Conservation (phyloP, 1,140 invertebrate genomes). For the Drosophila sechellia region DNA sequence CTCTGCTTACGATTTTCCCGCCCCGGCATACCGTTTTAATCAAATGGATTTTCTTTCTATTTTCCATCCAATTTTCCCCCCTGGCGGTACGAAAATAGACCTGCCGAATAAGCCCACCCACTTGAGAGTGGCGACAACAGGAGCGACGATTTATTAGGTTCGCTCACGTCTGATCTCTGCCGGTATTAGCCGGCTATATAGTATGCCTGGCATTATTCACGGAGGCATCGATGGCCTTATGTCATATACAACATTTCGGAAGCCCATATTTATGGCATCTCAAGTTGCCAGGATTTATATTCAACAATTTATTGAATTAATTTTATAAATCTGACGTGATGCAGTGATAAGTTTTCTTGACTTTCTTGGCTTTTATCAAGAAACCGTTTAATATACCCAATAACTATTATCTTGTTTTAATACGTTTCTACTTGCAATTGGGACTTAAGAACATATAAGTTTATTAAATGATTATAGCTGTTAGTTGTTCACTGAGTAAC, state of each 20-base stretch:
- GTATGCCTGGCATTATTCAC: neutral
- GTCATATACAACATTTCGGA: neutral
- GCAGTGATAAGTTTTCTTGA: neutral
- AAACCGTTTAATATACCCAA: too few relatives aligned
- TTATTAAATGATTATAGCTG: neutral
- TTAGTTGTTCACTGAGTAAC: too few relatives aligned
- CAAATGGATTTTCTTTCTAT: constrained; percentile 46
- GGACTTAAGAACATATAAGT: too few relatives aligned
- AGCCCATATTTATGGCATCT: neutral
- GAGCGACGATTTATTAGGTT: constrained; percentile 42
- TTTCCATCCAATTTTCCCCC: constrained; percentile 23
- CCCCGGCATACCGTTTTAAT: constrained; percentile 36
- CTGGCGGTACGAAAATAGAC: constrained; percentile 36
- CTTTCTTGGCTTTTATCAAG: neutral
- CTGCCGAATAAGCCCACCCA: constrained; percentile 1
- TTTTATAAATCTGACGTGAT: neutral
- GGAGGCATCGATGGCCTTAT: constrained; percentile 1
- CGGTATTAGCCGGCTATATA: constrained; percentile 20
- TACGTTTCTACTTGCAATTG: too few relatives aligned
- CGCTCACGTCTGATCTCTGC: constrained; percentile 30
- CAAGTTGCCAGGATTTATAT: neutral
- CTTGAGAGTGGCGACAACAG: constrained; percentile 28
- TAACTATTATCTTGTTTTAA: too few relatives aligned
- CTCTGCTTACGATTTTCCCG: constrained; percentile 16
- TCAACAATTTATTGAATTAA: neutral